A percentile compares a stretch with the other conserved stretches of the same genome.
Conservation (phyloP, 2,888 invertebrate genomes). For the Linnaemya tessellans region DNA sequence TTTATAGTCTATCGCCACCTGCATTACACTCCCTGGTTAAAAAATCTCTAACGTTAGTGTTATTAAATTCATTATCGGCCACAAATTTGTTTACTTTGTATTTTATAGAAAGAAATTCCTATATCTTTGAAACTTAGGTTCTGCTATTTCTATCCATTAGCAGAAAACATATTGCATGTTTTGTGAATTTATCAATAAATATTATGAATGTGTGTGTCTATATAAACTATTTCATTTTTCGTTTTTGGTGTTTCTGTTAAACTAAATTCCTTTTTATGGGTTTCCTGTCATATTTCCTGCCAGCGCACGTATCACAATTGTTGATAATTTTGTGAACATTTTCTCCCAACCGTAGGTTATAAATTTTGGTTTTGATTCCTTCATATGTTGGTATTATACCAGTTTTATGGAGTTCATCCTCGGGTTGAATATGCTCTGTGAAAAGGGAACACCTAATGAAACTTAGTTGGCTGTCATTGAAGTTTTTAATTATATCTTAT, state of each 20-base stretch:
- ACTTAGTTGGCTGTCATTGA: not conserved
- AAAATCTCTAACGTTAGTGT: slow-evolving; percentile 13
- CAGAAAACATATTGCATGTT: slow-evolving; percentile 26
- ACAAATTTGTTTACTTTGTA: slow-evolving; percentile 2
- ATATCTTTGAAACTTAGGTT: slow-evolving; percentile 12
- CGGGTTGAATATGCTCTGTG: not conserved
- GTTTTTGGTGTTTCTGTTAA: slow-evolving; percentile 5
- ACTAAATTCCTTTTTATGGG: slow-evolving; percentile 17
- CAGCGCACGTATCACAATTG: slow-evolving; percentile 1
- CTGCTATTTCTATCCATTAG: slow-evolving; percentile 16
- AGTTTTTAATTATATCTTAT: slow-evolving; percentile 1
- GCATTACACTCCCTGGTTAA: not conserved
- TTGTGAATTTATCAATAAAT: slow-evolving; percentile 12
- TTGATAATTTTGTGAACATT: slow-evolving; percentile 11
- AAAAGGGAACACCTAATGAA: slow-evolving; percentile 15
- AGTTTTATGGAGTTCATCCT: slow-evolving; percentile 19
- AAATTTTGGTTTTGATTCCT: no score
- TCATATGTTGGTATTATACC: slow-evolving; percentile 9
- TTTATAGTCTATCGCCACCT: no score
- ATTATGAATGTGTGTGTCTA: slow-evolving; percentile 9
- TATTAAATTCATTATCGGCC: slow-evolving; percentile 25
- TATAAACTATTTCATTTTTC: slow-evolving; percentile 4
- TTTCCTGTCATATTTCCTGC: slow-evolving; percentile 18
- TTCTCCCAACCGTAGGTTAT: slow-evolving; percentile 3
- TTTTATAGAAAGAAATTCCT: slow-evolving; percentile 8